Evolutionary conservation across 2,888 invertebrate species (phyloP), one percentile per base, ranked within the genome.

Genomic region (Cylindroiulus punctatus): DNA sequence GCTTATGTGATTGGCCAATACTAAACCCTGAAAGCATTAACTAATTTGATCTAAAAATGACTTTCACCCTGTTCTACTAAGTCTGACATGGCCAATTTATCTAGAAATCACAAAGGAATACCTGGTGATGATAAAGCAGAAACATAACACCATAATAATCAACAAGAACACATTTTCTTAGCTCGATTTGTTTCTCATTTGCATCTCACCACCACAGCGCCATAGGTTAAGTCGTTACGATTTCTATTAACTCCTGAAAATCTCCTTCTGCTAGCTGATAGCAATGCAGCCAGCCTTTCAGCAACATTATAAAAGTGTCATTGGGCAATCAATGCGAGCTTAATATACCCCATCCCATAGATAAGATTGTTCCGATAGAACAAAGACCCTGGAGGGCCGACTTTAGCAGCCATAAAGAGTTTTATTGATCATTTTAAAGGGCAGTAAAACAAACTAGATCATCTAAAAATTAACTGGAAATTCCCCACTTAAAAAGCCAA

Each of bases 391-490:
- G 12, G 65, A 65, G 65, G 26, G 8, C 65, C 26, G 26, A 65
- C 65, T 65, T 65, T 65, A 65, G 65, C 65, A 65, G 65, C 65
- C 65, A 65, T 65, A 65, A 65, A 65, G 65, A 65, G 65, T 65
- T 65, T 65, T 65, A 65, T 65, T 65, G 65, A 65, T 26, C 65
- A 65, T 65, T 65, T 65, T 65, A 65, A 65, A 65, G 65, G 65
- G 65, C 65, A 65, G 65, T 65, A 65, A 65, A 65, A 65, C 65
- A 65, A 65, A 65, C 65, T 26, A 65, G 65, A 65, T 65, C 65
- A 65, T 65, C 65, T 22, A 65, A 65, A 65, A 65, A 65, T 65
- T 65, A 65, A 65, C 65, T 65, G 65, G 65, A 65, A 65, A 65
- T 65, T 26, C 10, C 65, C 65, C 65, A 65, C 65, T 65, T 65